Evolutionary conservation across 2,888 invertebrate genomes (phyloP).

Genomic region (Idaea straminata): DNA sequence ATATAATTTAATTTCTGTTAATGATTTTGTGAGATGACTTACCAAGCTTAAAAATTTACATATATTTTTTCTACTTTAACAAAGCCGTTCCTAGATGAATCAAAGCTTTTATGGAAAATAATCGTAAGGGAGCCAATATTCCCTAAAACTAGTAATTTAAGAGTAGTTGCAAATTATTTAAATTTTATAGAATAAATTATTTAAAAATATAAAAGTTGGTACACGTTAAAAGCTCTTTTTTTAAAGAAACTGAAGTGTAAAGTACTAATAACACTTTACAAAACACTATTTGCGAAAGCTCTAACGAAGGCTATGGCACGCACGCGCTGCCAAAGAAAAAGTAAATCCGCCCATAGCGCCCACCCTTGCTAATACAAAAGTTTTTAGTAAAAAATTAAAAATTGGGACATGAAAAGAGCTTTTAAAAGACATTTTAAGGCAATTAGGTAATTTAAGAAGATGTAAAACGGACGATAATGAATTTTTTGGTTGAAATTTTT

Average conservation of each 20-base stretch:
- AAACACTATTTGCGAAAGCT: slow-evolving; percentile 35
- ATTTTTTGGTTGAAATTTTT: not conserved
- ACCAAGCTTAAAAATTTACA: too few relatives aligned
- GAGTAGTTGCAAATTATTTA: too few relatives aligned
- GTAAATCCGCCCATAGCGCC: slow-evolving; percentile 34
- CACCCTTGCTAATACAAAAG: slow-evolving; percentile 31
- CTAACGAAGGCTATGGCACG: slow-evolving; percentile 48
- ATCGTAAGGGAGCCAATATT: too few relatives aligned
- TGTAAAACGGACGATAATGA: not conserved
- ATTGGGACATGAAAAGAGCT: slow-evolving; percentile 2
- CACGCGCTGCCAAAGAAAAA: slow-evolving; percentile 40
- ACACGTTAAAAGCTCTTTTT: not conserved
- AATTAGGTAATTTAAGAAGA: not conserved
- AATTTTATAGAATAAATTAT: too few relatives aligned
- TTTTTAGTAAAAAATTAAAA: slow-evolving; percentile 24
- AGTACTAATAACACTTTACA: not conserved
- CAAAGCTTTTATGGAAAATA: too few relatives aligned
- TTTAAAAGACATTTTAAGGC: not conserved
- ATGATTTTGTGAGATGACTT: too few relatives aligned
- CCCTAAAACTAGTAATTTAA: too few relatives aligned
- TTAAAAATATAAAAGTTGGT: too few relatives aligned
- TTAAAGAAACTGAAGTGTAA: not conserved
- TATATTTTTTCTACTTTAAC: too few relatives aligned
- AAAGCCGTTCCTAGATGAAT: too few relatives aligned
- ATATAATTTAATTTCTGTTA: not conserved